These are phyloP conservation scores for Reticulitermes speratus DNA, from an alignment of 1,140 invertebrate genomes.

Conservation along the genomic window DNA sequence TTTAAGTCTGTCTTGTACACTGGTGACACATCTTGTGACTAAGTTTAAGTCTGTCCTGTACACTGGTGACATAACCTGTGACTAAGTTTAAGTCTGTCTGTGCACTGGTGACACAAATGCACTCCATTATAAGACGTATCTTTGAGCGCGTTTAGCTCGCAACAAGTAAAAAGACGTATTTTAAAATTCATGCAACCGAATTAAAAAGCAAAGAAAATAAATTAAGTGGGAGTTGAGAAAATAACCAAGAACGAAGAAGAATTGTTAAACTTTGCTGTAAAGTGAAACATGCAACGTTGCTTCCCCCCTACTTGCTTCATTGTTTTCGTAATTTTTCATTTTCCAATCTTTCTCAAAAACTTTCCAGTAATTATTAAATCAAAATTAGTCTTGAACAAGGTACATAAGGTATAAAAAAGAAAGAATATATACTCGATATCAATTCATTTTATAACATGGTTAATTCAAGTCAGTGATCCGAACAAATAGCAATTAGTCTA, in stretches of 20 bases:
- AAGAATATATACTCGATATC: slow-evolving; percentile 28
- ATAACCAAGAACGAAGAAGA: slow-evolving; percentile 17
- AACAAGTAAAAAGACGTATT: neutral
- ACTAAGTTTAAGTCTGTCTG: no score
- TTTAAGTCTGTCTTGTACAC: no score
- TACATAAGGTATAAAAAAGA: slow-evolving; percentile 4
- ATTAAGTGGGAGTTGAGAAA: neutral
- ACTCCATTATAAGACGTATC: no score
- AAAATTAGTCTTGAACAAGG: slow-evolving; percentile 33
- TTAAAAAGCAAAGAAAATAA: neutral
- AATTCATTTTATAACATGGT: slow-evolving; percentile 33
- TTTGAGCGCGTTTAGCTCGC: no score
- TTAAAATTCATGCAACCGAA: neutral
- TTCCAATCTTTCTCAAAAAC: slow-evolving; percentile 22
- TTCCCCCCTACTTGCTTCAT: slow-evolving; percentile 28
- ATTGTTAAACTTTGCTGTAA: slow-evolving; percentile 22
- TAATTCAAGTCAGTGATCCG: slow-evolving; percentile 32
- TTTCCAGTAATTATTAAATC: slow-evolving; percentile 33
- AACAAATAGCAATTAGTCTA: slow-evolving; percentile 30
- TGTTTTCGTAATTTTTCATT: slow-evolving; percentile 34
- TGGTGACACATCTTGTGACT: no score
- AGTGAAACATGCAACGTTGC: slow-evolving; percentile 8
- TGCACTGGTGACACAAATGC: no score
- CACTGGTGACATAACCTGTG: no score
- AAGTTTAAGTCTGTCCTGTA: no score